Percentiles rank a stretch among this genome's conserved stretches.
Conservation (phyloP, 2,113 vertebrate genomes). For the Sapayoa aenigma region DNA sequence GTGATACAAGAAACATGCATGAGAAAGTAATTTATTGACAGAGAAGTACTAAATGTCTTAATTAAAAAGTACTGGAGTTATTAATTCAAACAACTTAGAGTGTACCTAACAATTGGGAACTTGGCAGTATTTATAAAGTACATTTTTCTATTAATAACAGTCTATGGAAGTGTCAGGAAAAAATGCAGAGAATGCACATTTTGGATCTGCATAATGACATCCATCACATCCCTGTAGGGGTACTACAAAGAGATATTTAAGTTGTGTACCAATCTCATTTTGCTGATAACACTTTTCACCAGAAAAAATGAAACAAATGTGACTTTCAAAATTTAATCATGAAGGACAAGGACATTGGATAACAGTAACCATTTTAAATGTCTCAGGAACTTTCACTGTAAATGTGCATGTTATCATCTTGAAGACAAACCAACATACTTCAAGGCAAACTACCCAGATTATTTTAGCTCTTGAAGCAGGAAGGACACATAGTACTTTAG, state of each 20-base stretch:
- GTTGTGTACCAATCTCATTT: constrained; percentile 48
- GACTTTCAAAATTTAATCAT: constrained; percentile 64
- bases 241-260: constrained; percentile 38
- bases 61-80: constrained; percentile 26
- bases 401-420: constrained; percentile 16
- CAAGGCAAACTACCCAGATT: constrained; percentile 27
- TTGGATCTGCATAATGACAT: constrained; percentile 12
- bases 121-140: not conserved
- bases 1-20: not conserved
- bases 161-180: not conserved
- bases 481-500: constrained; percentile 27
- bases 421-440: constrained; percentile 5
- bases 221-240: constrained; percentile 22
- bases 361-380: constrained; percentile 30
- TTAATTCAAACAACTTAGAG: constrained; percentile 17
- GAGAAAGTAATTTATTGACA: constrained; percentile 1
- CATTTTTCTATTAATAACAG: constrained; percentile 41
- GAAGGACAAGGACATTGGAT: constrained; percentile 50
- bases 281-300: constrained; percentile 57
- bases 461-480: constrained; percentile 24
- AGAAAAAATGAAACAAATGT: constrained; percentile 58
- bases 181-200: constrained; percentile 56
- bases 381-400: not conserved
- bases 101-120: constrained; percentile 29
- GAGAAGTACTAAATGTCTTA: constrained; percentile 29